Evolutionary conservation across 2,888 invertebrate genomes (phyloP).

Genomic region (Drosophila koepferae): DNA sequence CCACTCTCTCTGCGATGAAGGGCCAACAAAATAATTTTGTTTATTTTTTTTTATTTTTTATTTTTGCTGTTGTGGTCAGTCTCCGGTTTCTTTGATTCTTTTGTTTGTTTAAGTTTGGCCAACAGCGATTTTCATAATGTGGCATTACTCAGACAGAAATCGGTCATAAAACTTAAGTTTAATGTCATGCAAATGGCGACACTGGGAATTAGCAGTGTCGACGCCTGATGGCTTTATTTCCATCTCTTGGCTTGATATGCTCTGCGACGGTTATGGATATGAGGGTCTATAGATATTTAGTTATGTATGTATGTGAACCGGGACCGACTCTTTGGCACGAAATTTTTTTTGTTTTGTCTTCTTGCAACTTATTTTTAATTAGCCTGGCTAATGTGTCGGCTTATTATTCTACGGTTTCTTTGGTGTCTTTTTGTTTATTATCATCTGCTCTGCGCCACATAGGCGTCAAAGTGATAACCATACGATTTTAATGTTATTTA

Average conservation of each 20-base stretch:
- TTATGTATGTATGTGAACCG: slow-evolving; percentile 6
- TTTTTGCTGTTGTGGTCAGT: neutral
- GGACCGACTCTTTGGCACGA: slow-evolving; percentile 1
- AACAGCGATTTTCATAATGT: slow-evolving; percentile 53
- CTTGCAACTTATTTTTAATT: slow-evolving; percentile 60
- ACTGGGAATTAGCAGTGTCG: slow-evolving; percentile 67
- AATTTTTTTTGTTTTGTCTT: neutral
- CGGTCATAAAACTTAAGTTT: slow-evolving; percentile 72
- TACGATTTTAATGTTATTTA: slow-evolving; percentile 33
- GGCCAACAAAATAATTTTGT: slow-evolving; percentile 18
- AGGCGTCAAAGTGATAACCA: slow-evolving; percentile 7
- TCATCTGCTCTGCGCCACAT: slow-evolving; percentile 32
- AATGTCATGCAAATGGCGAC: slow-evolving; percentile 74
- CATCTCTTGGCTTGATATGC: slow-evolving; percentile 36
- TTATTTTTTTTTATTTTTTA: slow-evolving; percentile 1
- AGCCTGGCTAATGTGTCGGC: slow-evolving; percentile 56
- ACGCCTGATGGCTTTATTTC: slow-evolving; percentile 68
- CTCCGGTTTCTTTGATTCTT: slow-evolving; percentile 43
- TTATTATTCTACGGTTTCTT: slow-evolving; percentile 34
- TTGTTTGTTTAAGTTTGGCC: slow-evolving; percentile 37
- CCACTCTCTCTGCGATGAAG: slow-evolving; percentile 16
- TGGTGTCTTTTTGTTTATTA: slow-evolving; percentile 40
- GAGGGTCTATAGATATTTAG: slow-evolving; percentile 9
- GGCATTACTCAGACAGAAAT: slow-evolving; percentile 58
- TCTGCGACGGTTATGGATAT: slow-evolving; percentile 34